Conservation (phyloP, 2,888 invertebrate genomes). For the Agonopterix heracliana region DNA sequence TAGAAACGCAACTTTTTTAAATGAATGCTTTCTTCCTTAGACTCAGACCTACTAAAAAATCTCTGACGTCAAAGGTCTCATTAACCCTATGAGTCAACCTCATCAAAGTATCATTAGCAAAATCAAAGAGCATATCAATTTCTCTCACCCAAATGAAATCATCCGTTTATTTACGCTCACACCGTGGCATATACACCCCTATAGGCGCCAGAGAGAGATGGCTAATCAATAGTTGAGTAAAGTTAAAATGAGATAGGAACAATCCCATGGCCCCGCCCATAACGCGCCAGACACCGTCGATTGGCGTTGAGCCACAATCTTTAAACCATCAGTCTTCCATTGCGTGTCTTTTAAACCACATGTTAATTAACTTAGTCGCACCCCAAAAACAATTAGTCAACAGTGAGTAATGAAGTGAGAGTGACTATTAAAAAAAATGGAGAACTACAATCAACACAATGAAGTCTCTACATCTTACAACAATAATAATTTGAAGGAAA, state of each 20-base stretch:
- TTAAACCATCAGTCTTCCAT: slow-evolving; percentile 62
- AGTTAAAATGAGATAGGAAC: slow-evolving; percentile 26
- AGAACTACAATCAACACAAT: slow-evolving; percentile 57
- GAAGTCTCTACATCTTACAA: slow-evolving; percentile 57
- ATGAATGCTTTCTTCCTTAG: too few relatives aligned
- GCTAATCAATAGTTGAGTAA: slow-evolving; percentile 10
- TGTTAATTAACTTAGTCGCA: slow-evolving; percentile 39
- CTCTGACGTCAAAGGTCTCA: too few relatives aligned
- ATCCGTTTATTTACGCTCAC: slow-evolving; percentile 54
- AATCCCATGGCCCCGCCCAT: slow-evolving; percentile 51
- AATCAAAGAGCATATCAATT: slow-evolving; percentile 34
- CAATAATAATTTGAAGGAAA: slow-evolving; percentile 48
- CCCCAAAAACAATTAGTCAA: slow-evolving; percentile 35
- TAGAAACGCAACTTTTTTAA: too few relatives aligned
- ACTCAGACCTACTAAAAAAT: too few relatives aligned
- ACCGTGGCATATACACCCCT: slow-evolving; percentile 45
- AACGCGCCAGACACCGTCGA: slow-evolving; percentile 40
- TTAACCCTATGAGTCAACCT: neutral
- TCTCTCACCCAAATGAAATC: slow-evolving; percentile 56
- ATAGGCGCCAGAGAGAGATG: slow-evolving; percentile 29
- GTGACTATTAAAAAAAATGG: slow-evolving; percentile 46
- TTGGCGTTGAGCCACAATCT: slow-evolving; percentile 56
- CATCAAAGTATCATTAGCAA: slow-evolving; percentile 48
- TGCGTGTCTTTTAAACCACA: slow-evolving; percentile 52
- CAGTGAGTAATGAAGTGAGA: slow-evolving; percentile 34